phyloP scores from a whole-genome alignment of 1,140 invertebrate genomes.

The Heliconius congener region DNA sequence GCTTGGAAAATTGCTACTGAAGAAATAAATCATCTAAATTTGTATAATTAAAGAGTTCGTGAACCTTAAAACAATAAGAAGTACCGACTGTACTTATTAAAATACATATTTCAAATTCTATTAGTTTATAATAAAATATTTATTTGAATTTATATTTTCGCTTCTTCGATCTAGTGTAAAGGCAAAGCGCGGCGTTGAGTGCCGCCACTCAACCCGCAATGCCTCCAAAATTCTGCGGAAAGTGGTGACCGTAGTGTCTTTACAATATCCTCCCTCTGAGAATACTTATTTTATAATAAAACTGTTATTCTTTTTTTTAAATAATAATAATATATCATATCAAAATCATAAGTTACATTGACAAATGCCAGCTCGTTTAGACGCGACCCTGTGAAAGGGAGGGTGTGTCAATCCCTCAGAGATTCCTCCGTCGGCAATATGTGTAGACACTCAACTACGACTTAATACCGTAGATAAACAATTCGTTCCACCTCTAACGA shows the following conservation, averaged over 20 bases:
- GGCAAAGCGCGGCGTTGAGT: too few species aligned
- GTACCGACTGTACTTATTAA: background rate
- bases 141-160: too few species aligned
- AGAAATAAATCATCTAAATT: slow-evolving; percentile 51
- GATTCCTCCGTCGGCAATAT: slow-evolving; percentile 58
- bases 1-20: slow-evolving; percentile 60
- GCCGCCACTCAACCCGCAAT: too few species aligned
- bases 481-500: slow-evolving; percentile 69
- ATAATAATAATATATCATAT: slow-evolving; percentile 33
- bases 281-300: background rate
- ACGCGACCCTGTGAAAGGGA: slow-evolving; percentile 55
- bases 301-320: slow-evolving; percentile 22
- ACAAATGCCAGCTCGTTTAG: slow-evolving; percentile 64
- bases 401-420: slow-evolving; percentile 50
- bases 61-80: background rate
- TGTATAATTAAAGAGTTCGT: slow-evolving; percentile 28
- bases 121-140: background rate
- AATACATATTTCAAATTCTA: background rate
- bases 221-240: too few species aligned
- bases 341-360: slow-evolving; percentile 49
- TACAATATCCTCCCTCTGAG: too few species aligned
- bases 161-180: too few species aligned
- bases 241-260: too few species aligned
- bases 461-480: slow-evolving; percentile 71
- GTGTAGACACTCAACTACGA: slow-evolving; percentile 58